A percentile compares a stretch with the other conserved stretches of the same genome.
Conservation (phyloP, 1,140 invertebrate species). For the Drosophila nebulosa region DNA sequence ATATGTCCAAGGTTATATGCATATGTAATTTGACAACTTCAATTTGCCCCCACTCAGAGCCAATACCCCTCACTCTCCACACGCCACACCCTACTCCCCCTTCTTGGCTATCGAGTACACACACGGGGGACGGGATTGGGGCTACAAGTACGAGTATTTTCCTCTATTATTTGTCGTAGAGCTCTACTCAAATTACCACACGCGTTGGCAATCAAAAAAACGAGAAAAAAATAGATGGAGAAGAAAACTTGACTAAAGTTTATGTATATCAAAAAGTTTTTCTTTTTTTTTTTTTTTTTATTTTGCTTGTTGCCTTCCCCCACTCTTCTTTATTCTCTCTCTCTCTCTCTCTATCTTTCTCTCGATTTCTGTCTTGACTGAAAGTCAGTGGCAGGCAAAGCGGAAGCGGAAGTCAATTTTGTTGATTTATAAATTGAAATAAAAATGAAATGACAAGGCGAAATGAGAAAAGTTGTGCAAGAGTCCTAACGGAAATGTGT, state of each 20-base stretch:
- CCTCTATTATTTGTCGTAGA: constrained; percentile 1
- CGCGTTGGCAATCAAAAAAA: constrained; percentile 14
- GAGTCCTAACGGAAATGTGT: constrained; percentile 65
- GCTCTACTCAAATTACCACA: constrained; percentile 3
- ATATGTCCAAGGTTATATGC: not conserved
- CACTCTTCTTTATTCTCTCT: not conserved
- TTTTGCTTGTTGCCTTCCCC: too few species aligned
- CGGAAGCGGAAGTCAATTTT: constrained; percentile 66
- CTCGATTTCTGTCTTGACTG: constrained; percentile 2
- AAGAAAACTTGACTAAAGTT: constrained; percentile 10
- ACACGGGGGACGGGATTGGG: too few species aligned
- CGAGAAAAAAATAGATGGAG: not conserved
- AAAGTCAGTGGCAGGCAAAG: constrained; percentile 41
- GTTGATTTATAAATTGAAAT: constrained; percentile 64
- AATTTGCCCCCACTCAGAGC: not conserved
- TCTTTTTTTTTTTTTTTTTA: too few species aligned
- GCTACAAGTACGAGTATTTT: not conserved
- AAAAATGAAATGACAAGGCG: constrained; percentile 48
- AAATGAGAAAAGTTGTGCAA: constrained; percentile 57
- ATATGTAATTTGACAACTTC: not conserved
- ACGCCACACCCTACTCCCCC: too few species aligned
- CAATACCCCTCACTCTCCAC: too few species aligned
- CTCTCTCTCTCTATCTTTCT: not conserved
- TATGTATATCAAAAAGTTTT: constrained; percentile 26
- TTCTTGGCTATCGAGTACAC: not conserved